Evolutionary conservation across 2,113 vertebrate genomes (phyloP).

Genomic region (Chionomys nivalis): DNA sequence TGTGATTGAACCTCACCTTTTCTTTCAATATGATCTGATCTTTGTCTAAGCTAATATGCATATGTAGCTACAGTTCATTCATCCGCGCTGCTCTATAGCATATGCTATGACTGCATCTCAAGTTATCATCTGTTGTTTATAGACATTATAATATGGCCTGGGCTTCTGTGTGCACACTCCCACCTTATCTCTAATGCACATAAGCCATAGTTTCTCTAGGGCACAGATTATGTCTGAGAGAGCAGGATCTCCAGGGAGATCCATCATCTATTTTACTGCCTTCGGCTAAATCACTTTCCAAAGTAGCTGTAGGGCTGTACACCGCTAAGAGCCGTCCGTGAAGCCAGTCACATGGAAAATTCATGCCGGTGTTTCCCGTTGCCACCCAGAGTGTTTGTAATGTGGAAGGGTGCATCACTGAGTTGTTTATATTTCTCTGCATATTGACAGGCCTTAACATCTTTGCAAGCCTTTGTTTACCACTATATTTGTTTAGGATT

Average conservation of each 20-base stretch:
- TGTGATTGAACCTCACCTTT: neutral
- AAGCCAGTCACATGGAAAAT: neutral
- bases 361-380: neutral
- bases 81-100: neutral
- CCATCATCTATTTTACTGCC: neutral
- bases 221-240: neutral
- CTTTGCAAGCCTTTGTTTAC: neutral
- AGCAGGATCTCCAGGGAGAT: neutral
- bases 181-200: neutral
- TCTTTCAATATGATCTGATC: neutral
- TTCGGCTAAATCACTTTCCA: neutral
- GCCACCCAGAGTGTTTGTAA: neutral
- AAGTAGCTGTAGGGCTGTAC: neutral
- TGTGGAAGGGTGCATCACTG: neutral
- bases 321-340: neutral
- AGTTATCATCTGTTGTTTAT: neutral
- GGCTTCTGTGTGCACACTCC: neutral
- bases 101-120: neutral
- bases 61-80: neutral
- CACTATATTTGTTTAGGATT: neutral
- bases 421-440: conserved; percentile 1
- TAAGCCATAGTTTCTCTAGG: neutral
- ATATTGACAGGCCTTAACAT: neutral
- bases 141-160: neutral
- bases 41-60: neutral